Conservation (phyloP, 2,113 vertebrate species). For the Oncorhynchus kisutch region DNA sequence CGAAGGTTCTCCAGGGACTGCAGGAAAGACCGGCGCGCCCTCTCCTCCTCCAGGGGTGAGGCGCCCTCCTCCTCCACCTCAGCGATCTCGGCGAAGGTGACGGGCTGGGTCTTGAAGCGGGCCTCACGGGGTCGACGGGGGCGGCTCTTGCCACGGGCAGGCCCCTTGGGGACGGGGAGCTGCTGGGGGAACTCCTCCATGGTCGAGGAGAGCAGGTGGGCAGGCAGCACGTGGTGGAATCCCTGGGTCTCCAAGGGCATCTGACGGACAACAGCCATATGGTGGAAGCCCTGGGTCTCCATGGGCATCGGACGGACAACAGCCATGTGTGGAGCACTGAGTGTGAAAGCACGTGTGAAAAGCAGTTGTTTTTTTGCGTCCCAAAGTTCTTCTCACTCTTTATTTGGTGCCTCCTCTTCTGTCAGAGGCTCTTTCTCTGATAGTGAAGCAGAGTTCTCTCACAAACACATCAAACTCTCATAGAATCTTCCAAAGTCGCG, state of each 20-base stretch:
- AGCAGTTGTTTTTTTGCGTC: neutral
- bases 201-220: constrained; percentile 75
- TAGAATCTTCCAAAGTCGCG: neutral
- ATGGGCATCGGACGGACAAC: too few species aligned
- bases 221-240: constrained; percentile 84
- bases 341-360: neutral
- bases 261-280: constrained; percentile 80
- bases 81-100: constrained; percentile 96
- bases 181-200: constrained; percentile 91
- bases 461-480: neutral
- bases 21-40: constrained; percentile 92
- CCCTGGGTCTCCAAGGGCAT: constrained; percentile 75
- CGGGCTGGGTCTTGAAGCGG: constrained; percentile 96
- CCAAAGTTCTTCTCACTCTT: neutral
- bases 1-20: constrained; percentile 94
- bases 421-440: constrained; percentile 8
- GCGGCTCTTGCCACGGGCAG: constrained; percentile 76
- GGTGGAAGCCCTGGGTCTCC: neutral
- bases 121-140: constrained; percentile 84
- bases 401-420: neutral
- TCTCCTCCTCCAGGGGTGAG: constrained; percentile 91
- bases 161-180: constrained; percentile 74
- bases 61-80: constrained; percentile 96
- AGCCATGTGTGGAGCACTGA: neutral
- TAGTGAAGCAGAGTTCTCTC: constrained; percentile 11